Base-by-base conservation (phyloP, 2,888 invertebrate genomes). In the Amiota mariae region DNA sequence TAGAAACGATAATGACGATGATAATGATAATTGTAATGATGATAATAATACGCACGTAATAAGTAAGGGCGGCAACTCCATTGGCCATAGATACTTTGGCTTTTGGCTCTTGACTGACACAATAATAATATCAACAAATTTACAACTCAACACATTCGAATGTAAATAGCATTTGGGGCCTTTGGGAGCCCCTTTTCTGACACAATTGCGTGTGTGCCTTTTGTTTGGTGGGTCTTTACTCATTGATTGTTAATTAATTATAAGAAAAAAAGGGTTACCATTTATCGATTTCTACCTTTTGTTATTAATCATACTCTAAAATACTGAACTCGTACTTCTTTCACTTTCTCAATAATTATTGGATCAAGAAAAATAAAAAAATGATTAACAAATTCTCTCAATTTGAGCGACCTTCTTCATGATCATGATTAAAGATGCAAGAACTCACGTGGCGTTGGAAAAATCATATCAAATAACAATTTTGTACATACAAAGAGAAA, bases 391-490 rank as follows among this genome's bases (percentile, higher is more conserved):
- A 20, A 59, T 18, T 59, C 59, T 20, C 59, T 59, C 59, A 59
- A 59, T 20, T 8, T 59, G 18, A 36, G 54, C 54, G 54, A 36
- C 36, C 36, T 36, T 51, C n/a, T 51, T 51, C 12, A 8, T 51
- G 4, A 36, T 36, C 4, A 36, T 51, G 54, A 12, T 51, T 51
- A 15, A 11, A 18, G 59, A 63, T 13, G 36, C 63, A 48, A 48
- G 48, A 66, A 66, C 67, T 18, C 51, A 68, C 54, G 54, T 24
- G 51, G 67, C 49, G 67, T 67, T 67, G 48, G 6, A 67, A 18
- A 18, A 18, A 61, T 20, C 18, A 15, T 20, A 61, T 61, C 18
- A 20, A 61, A 61, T 36, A 63, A 68, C 13, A 54, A 24, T 54
- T 49, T 68, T 20, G 46, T 54, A 20, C n/a, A 9, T 68, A 20